phyloP scores from a whole-genome alignment of 2,888 invertebrate genomes.

The Lordiphosa andalusiaca region DNA sequence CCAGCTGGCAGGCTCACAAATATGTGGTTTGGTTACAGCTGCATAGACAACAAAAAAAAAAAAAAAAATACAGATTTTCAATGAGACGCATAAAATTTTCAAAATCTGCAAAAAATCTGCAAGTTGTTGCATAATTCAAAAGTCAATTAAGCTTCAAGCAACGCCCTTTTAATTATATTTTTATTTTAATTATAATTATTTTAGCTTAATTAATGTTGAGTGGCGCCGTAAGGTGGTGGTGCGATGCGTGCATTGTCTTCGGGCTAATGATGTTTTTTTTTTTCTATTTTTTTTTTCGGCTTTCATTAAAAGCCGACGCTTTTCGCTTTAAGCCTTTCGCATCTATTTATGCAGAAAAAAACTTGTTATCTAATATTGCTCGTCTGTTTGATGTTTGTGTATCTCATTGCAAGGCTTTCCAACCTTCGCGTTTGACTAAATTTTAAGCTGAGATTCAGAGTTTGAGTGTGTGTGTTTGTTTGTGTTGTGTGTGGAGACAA shows the following conservation, averaged over 20 bases:
- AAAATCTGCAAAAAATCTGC: constrained; percentile 40
- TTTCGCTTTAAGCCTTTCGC: constrained; percentile 53
- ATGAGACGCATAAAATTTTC: constrained; percentile 23
- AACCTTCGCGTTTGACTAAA: constrained; percentile 71
- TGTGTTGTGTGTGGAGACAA: constrained; percentile 20
- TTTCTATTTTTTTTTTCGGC: constrained; percentile 18
- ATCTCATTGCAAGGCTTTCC: constrained; percentile 41
- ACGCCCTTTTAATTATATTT: constrained; percentile 43
- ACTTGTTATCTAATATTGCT: constrained; percentile 57
- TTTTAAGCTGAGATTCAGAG: constrained; percentile 49
- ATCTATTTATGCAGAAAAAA: constrained; percentile 48
- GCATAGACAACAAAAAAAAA: constrained; percentile 27
- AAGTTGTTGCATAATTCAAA: constrained; percentile 60
- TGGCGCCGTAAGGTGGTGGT: constrained; percentile 11
- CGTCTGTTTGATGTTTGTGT: constrained; percentile 23
- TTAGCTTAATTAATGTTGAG: constrained; percentile 49
- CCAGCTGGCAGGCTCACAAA: constrained; percentile 46
- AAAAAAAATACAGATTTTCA: constrained; percentile 5
- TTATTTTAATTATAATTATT: constrained; percentile 19
- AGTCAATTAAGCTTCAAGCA: constrained; percentile 31
- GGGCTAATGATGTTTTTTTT: constrained; percentile 60
- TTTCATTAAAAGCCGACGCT: constrained; percentile 53
- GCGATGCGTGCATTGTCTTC: constrained; percentile 44
- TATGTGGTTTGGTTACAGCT: constrained; percentile 63
- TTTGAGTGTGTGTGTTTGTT: constrained; percentile 9